These are phyloP conservation scores for Drosophila nigricruria DNA, from an alignment of 2,888 invertebrate genomes.

Conservation along the genomic window DNA sequence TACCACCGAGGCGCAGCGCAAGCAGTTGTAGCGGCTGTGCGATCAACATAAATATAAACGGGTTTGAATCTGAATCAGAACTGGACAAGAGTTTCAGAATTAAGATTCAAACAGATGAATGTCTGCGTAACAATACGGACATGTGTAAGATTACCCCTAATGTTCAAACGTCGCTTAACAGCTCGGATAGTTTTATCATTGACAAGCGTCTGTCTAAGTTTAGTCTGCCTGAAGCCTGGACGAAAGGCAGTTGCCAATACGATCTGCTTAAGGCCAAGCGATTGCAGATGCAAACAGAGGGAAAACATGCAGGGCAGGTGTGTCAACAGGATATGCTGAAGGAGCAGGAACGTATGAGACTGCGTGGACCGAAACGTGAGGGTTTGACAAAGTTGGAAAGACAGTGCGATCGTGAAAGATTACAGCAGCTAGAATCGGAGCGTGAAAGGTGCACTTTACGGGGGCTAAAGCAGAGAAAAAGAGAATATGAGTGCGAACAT, in stretches of 20 bases:
- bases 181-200: conserved; percentile 49
- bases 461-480: conserved; percentile 22
- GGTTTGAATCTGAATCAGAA: conserved; percentile 31
- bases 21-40: conserved; percentile 67
- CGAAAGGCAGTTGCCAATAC: neutral
- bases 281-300: conserved; percentile 15
- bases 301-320: conserved; percentile 6
- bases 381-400: conserved; percentile 43
- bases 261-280: conserved; percentile 8
- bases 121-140: conserved; percentile 47
- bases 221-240: conserved; percentile 17
- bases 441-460: conserved; percentile 24
- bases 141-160: neutral
- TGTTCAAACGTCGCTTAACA: neutral
- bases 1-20: conserved; percentile 30
- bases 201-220: conserved; percentile 75
- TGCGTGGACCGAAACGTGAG: conserved; percentile 46
- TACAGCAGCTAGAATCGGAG: conserved; percentile 39
- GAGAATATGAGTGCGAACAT: conserved; percentile 27
- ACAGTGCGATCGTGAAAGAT: conserved; percentile 30
- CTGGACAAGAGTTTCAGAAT: conserved; percentile 66
- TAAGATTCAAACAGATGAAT: conserved; percentile 65
- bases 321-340: conserved; percentile 24
- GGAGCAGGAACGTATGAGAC: conserved; percentile 23
- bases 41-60: conserved; percentile 76